Evolutionary conservation across 2,888 invertebrate genomes (phyloP).

Genomic region (Hecatera dysodea): DNA sequence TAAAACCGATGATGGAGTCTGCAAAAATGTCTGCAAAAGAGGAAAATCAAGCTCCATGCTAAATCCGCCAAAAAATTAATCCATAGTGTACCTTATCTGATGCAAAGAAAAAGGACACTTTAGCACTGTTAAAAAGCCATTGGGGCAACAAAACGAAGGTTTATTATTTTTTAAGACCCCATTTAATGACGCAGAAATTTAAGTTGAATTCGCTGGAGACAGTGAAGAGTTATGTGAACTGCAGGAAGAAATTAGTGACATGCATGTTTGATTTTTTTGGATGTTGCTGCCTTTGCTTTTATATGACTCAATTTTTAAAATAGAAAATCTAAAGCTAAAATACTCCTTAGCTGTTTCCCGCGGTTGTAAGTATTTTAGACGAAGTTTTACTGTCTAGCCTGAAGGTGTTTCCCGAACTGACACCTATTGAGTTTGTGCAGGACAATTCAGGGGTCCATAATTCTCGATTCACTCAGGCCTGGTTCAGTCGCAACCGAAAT

Average conservation of each 20-base stretch:
- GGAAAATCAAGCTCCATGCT: constrained; percentile 5
- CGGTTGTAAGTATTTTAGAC: no score
- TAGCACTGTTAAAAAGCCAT: background rate
- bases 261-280: constrained; percentile 16
- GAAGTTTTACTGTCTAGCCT: no score
- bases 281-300: no score
- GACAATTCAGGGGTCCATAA: no score
- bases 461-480: no score
- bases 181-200: background rate
- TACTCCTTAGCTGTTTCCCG: no score
- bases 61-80: background rate
- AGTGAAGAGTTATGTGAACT: constrained; percentile 10
- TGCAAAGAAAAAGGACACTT: background rate
- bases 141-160: constrained; percentile 7
- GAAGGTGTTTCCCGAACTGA: no score
- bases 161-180: background rate
- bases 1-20: constrained; percentile 16
- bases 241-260: constrained; percentile 7
- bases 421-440: no score
- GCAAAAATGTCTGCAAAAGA: constrained; percentile 3
- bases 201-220: background rate
- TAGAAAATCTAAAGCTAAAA: no score
- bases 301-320: no score
- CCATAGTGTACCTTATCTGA: background rate
- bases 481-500: no score